Evolutionary conservation across 2,797 vertebrate species (phyloP).

Genomic region (Arvicola amphibius): DNA sequence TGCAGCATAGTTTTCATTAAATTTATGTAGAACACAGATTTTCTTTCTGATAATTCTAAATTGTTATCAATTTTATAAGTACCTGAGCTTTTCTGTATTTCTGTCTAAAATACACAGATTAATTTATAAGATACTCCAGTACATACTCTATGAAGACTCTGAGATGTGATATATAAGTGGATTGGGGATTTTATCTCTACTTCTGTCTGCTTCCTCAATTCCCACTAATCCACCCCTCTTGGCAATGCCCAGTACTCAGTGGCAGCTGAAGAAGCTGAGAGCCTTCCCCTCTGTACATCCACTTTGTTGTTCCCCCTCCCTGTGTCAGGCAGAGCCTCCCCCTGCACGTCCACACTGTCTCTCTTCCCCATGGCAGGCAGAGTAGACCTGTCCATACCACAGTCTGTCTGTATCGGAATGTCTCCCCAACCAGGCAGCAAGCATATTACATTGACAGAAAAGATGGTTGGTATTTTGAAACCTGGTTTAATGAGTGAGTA

Average conservation of each 20-base stretch:
- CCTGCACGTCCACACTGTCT: too few species aligned
- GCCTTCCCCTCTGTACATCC: neutral
- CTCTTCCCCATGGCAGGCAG: accelerated
- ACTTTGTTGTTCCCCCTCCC: neutral
- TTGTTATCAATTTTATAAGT: neutral
- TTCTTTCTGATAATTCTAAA: constrained; percentile 46
- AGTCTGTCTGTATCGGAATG: neutral
- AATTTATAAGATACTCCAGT: neutral
- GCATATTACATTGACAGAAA: neutral
- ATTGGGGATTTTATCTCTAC: neutral
- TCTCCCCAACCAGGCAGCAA: neutral
- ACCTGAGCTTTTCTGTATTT: constrained; percentile 21
- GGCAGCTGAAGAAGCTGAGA: neutral
- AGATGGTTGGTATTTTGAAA: neutral
- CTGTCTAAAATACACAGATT: neutral
- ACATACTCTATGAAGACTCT: neutral
- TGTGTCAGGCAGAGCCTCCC: neutral
- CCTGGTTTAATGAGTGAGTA: constrained; percentile 28
- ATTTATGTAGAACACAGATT: neutral
- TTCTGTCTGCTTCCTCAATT: neutral
- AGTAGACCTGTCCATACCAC: neutral
- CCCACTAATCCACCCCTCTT: neutral
- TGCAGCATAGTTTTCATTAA: constrained; percentile 32
- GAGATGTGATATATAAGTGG: neutral
- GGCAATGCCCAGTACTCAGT: neutral